Evolutionary conservation across 1,140 invertebrate genomes (phyloP).

Genomic region (Drosophila lacertosa): DNA sequence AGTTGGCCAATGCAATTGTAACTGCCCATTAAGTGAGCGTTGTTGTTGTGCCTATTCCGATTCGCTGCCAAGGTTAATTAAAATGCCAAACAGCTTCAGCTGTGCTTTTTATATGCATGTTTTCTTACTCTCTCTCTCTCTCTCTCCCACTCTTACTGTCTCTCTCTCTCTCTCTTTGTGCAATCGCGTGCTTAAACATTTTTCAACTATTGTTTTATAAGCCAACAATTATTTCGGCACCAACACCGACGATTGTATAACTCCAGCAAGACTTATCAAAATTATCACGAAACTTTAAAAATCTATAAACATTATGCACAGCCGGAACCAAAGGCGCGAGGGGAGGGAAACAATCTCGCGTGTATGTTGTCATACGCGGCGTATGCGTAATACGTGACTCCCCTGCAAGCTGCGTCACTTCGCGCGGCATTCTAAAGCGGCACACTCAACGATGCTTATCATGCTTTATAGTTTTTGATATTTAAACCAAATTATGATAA

Average conservation of each 20-base stretch:
- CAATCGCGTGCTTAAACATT: conserved; percentile 73
- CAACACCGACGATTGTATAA: conserved; percentile 60
- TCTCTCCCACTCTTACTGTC: conserved; percentile 9
- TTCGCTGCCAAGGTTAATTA: conserved; percentile 82
- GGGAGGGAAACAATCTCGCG: not conserved
- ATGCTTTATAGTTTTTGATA: conserved; percentile 23
- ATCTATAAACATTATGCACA: conserved; percentile 45
- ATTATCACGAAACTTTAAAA: conserved; percentile 63
- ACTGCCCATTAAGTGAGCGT: conserved; percentile 48
- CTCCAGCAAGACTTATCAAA: conserved; percentile 61
- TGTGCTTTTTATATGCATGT: conserved; percentile 15
- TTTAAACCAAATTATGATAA: conserved; percentile 2
- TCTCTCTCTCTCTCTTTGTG: conserved; percentile 42
- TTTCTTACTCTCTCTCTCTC: conserved; percentile 8
- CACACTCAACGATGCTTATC: conserved; percentile 8
- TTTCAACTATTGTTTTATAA: conserved; percentile 65
- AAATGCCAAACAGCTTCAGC: conserved; percentile 70
- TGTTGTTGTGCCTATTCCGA: conserved; percentile 36
- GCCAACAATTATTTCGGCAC: conserved; percentile 52
- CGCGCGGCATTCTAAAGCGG: conserved; percentile 31
- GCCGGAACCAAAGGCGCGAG: conserved; percentile 50
- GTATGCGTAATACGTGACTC: conserved; percentile 71
- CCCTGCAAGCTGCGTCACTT: conserved; percentile 25
- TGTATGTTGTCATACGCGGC: conserved; percentile 65
- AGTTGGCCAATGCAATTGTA: conserved; percentile 76